Evolutionary conservation across 1,140 invertebrate genomes (phyloP).

Genomic region (Halyomorpha halys): DNA sequence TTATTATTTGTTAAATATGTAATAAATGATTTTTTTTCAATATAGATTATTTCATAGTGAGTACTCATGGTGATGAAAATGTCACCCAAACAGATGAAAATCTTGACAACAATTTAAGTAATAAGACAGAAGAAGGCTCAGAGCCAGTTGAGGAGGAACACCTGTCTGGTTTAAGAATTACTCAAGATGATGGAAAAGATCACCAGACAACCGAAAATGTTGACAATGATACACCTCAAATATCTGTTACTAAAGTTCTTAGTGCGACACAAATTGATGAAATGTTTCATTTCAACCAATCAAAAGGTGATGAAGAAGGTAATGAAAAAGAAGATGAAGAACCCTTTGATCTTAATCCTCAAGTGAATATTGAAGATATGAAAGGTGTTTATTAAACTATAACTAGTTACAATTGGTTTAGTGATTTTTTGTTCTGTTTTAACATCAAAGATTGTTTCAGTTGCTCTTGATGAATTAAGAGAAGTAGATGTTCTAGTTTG

Average conservation of each 20-base stretch:
- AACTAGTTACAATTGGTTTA: background rate
- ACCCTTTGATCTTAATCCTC: conserved; percentile 11
- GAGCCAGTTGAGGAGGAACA: background rate
- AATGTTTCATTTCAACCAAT: conserved; percentile 4
- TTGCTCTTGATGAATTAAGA: conserved; percentile 60
- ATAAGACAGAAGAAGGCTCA: background rate
- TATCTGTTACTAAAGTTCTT: conserved; percentile 1
- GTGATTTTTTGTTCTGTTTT: conserved; percentile 7
- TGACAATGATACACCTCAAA: background rate
- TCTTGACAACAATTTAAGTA: background rate
- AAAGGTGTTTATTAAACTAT: conserved; percentile 13
- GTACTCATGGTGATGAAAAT: background rate
- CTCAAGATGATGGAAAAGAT: background rate
- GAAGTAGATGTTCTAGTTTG: conserved; percentile 66
- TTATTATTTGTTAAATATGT: background rate
- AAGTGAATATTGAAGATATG: conserved; percentile 19
- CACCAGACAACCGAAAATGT: background rate
- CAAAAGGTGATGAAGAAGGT: background rate
- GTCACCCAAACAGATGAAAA: background rate
- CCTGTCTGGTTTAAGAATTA: background rate
- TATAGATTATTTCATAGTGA: conserved; percentile 15
- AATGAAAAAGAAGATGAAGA: conserved; percentile 7
- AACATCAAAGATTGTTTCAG: conserved; percentile 38
- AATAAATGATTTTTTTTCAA: background rate
- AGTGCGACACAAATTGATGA: conserved; percentile 13